phyloP scores from a whole-genome alignment of 2,888 invertebrate species.

The Microdon myrmicae region DNA sequence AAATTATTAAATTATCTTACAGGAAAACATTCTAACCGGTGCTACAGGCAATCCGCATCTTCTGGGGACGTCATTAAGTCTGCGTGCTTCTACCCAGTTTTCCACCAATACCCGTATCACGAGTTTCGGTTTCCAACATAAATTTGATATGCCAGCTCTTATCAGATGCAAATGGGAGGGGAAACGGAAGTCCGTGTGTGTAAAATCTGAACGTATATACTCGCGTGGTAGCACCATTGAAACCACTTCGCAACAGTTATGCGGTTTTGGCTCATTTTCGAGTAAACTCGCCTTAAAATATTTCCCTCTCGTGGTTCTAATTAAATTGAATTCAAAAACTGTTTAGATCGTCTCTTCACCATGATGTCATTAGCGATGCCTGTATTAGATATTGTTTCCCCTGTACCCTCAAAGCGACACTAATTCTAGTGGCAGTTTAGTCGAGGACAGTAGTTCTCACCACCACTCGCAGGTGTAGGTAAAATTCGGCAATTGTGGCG shows the following conservation, averaged over 20 bases:
- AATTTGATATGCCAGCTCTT: constrained; percentile 11
- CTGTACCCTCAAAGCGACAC: no score
- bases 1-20: constrained; percentile 22
- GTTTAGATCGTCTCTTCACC: constrained; percentile 16
- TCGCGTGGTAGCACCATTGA: constrained; percentile 14
- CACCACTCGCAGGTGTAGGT: constrained; percentile 34
- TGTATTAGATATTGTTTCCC: no score
- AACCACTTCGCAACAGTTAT: constrained; percentile 40
- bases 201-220: constrained; percentile 1
- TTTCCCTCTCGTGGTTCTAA: constrained; percentile 22
- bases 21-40: no score
- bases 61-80: constrained; percentile 13
- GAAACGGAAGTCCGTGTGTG: constrained; percentile 6
- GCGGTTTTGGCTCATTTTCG: constrained; percentile 32
- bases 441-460: no score
- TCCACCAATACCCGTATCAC: constrained; percentile 18
- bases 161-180: constrained; percentile 9
- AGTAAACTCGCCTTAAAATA: constrained; percentile 23
- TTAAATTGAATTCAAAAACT: constrained; percentile 47
- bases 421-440: no score
- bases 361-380: constrained; percentile 28
- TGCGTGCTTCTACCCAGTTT: not conserved
- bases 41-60: not conserved
- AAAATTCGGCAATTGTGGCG: constrained; percentile 33
- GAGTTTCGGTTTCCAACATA: constrained; percentile 31